Evolutionary conservation across 1,140 invertebrate species (phyloP), one percentile per base, ranked within the genome.

Genomic region (Bacillus rossius): DNA sequence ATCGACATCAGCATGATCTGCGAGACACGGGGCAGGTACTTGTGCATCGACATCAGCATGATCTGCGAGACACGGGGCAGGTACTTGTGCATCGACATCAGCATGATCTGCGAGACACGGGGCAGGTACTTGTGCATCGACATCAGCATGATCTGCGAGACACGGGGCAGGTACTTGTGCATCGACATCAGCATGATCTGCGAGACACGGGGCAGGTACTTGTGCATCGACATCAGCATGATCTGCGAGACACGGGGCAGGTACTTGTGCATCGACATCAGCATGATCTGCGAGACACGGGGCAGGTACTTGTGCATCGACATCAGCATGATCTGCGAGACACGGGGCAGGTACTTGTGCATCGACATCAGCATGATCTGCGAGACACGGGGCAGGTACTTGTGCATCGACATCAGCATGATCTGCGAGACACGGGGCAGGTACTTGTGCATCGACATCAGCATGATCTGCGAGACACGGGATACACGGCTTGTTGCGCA

Each of bases 101-200:
- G 73, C 0, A 95, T 86, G 57, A 92, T 85, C 89, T 94, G 77
- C 13, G 71, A 61, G 66, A 96, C 83, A 7, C 86, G 78, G 0
- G 93, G 92, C 57, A 91, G 80, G 72, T 94, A 94, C 70, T 94
- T 94, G 75, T 94, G 92, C 92, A 95, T 94, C 1, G 92, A 94
- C 16, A 90, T 92, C 34, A 97, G 73, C 0, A 95, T 86, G 57
- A 92, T 85, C 89, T 94, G 77, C 13, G 71, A 61, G 66, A 71
- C 50, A 65, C 62, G 61, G 19, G 14, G 5, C 26, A 0, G n/a
- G 8, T 20, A 23, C 3, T 29, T 94, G 75, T 94, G 92, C 92
- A 95, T 94, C 1, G 92, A 94, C 16, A 90, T 92, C 34, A 97
- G 73, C 0, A 95, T 86, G 58, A 92, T 85, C 89, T 94, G 77